A percentile compares a stretch with the other conserved stretches of the same genome.
Evolutionary conservation across 64 coral and sea anemone species (phyloP).

Genomic region (Trachythela sp.): DNA sequence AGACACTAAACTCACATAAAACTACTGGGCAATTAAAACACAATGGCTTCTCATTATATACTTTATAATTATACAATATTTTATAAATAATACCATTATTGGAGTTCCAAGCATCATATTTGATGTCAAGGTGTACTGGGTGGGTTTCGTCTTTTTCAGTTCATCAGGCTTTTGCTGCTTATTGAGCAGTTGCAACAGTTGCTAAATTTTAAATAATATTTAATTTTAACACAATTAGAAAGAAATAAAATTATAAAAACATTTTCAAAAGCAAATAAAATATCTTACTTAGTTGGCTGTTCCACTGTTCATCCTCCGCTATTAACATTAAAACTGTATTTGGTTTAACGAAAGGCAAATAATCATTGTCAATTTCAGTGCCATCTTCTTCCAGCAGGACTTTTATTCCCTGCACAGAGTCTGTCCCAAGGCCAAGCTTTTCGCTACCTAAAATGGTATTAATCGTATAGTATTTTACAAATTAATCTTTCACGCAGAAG

Average conservation of each 20-base stretch:
- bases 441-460: background rate
- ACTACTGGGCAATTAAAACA: background rate
- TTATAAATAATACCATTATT: background rate
- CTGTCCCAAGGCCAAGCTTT: background rate
- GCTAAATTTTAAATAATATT: no score
- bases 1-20: background rate
- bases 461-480: background rate
- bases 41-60: background rate
- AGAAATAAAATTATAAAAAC: background rate
- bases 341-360: background rate
- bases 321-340: constrained; percentile 9
- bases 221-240: no score
- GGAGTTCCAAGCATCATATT: background rate
- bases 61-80: background rate
- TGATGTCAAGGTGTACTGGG: background rate
- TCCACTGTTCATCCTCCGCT: background rate
- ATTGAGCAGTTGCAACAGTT: background rate
- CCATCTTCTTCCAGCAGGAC: background rate
- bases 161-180: background rate
- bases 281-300: background rate
- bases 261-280: background rate
- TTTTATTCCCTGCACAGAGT: background rate
- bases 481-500: background rate
- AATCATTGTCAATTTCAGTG: background rate
- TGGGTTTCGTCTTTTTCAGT: background rate